Evolutionary conservation across 2,797 vertebrate species (phyloP).

Genomic region (Macropodus opercularis): DNA sequence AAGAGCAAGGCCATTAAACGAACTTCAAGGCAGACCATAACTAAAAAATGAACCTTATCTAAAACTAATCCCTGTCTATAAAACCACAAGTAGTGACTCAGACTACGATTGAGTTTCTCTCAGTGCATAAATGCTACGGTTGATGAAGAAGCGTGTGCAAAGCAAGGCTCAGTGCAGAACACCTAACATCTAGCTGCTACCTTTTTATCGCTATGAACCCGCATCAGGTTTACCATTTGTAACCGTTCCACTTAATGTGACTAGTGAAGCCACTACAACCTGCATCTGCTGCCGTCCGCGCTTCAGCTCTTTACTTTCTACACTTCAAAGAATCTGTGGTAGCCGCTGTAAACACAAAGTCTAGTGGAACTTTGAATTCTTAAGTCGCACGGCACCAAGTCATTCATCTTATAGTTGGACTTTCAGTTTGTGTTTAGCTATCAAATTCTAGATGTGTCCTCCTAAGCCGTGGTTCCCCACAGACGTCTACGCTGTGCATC

Average conservation of each 20-base stretch:
- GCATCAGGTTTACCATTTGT: conserved; percentile 33
- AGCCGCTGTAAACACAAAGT: conserved; percentile 47
- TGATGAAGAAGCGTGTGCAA: conserved; percentile 72
- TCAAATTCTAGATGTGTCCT: too few relatives aligned
- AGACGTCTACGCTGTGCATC: conserved; percentile 24
- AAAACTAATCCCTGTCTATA: conserved; percentile 43
- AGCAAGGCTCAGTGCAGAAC: conserved; percentile 64
- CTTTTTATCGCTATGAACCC: conserved; percentile 25
- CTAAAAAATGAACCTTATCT: conserved; percentile 38
- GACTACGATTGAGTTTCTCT: conserved; percentile 52
- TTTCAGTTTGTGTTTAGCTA: conserved; percentile 12
- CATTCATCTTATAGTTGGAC: not conserved
- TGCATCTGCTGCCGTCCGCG: conserved; percentile 41
- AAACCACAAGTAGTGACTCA: conserved; percentile 60
- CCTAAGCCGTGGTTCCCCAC: conserved; percentile 11
- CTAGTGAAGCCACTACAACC: conserved; percentile 36
- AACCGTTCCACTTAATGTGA: conserved; percentile 43
- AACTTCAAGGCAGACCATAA: conserved; percentile 39
- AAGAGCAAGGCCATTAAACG: conserved; percentile 24
- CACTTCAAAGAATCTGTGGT: conserved; percentile 37
- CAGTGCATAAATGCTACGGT: conserved; percentile 73
- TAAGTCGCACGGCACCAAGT: not conserved
- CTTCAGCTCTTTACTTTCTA: conserved; percentile 28
- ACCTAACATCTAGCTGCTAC: conserved; percentile 48
- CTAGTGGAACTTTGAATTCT: too few relatives aligned